phyloP scores from a whole-genome alignment of 2,888 invertebrate species.

The Phengaris arion region DNA sequence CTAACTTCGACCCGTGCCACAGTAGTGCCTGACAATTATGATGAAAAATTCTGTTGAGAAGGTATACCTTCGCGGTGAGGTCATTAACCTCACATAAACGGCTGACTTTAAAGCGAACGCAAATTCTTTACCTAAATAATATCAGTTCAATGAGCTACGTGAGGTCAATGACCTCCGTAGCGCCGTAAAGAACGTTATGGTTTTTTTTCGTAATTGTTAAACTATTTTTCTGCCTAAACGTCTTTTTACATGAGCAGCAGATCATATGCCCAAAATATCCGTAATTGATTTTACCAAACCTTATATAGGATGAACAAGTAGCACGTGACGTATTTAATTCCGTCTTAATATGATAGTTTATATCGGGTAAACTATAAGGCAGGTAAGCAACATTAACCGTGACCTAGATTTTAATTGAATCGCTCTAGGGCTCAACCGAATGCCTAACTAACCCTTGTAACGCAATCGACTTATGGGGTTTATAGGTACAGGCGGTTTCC shows the following conservation, averaged over 20 bases:
- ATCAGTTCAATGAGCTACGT: too few species aligned
- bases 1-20: neutral
- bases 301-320: neutral
- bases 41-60: too few species aligned
- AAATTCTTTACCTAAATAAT: too few species aligned
- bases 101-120: too few species aligned
- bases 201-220: too few species aligned
- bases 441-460: slow-evolving; percentile 8
- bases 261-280: too few species aligned
- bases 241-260: too few species aligned
- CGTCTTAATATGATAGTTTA: neutral
- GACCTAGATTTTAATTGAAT: slow-evolving; percentile 15
- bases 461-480: neutral
- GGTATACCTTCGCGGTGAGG: too few species aligned
- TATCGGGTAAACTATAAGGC: neutral
- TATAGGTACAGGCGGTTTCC: neutral
- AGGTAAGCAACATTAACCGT: slow-evolving; percentile 12
- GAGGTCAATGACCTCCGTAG: too few species aligned
- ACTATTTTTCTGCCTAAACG: too few species aligned
- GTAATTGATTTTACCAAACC: neutral
- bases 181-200: too few species aligned
- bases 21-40: neutral
- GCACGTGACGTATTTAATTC: neutral
- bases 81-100: too few species aligned
- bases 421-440: slow-evolving; percentile 11